Conservation (phyloP, 92 coral and sea anemone species). For the Umimayanthus chanpuru region DNA sequence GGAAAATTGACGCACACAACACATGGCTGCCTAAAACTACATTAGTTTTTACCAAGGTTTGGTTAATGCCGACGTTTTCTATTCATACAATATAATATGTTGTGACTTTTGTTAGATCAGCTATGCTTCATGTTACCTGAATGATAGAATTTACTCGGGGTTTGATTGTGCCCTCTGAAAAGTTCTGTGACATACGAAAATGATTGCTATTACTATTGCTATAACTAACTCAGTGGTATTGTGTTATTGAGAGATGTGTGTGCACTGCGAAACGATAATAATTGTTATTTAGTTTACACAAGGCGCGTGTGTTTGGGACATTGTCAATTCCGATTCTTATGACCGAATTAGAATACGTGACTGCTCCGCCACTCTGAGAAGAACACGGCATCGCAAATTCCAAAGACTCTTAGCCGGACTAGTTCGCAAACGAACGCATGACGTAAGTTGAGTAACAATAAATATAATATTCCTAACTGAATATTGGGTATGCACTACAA, state of each 20-base stretch:
- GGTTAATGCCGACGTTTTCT: neutral
- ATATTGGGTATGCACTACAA: too few relatives aligned
- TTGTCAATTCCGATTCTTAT: neutral
- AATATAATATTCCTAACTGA: too few relatives aligned
- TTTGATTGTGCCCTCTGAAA: neutral
- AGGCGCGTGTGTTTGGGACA: neutral
- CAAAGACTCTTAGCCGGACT: too few relatives aligned
- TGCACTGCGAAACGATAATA: neutral
- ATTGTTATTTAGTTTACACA: neutral
- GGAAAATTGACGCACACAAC: neutral
- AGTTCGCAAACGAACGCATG: too few relatives aligned
- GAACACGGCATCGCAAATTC: too few relatives aligned
- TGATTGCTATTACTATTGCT: neutral
- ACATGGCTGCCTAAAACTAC: neutral
- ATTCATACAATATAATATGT: too few relatives aligned
- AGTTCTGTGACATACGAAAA: neutral
- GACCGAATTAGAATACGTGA: too few relatives aligned
- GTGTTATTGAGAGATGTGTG: neutral
- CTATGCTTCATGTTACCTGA: neutral
- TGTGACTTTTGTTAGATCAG: neutral
- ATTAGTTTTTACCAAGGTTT: neutral
- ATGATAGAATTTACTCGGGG: neutral
- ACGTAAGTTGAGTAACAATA: too few relatives aligned
- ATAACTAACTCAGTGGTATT: neutral
- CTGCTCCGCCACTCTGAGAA: too few relatives aligned